Conservation (phyloP, 2,113 vertebrate genomes). For the Micronycteris hirsuta region DNA sequence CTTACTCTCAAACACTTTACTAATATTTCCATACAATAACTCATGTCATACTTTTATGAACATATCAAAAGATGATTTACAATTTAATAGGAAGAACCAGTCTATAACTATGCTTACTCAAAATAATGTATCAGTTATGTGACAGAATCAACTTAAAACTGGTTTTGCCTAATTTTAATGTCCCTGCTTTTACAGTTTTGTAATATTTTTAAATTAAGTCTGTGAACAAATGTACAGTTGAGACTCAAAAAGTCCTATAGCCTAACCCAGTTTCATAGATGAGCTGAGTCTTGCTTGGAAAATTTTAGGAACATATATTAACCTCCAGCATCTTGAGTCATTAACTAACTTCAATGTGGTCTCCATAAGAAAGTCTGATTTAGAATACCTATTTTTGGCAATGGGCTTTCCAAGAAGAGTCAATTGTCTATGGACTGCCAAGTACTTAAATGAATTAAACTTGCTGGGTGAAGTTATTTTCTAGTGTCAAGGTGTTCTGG, state of each 20-base stretch:
- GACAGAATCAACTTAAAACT: background rate
- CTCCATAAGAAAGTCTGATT: conserved; percentile 27
- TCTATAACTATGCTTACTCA: background rate
- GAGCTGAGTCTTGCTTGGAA: background rate
- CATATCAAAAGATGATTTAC: background rate
- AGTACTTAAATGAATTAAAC: conserved; percentile 62
- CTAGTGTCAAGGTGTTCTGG: conserved; percentile 62
- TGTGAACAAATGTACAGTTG: background rate
- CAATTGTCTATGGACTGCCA: conserved; percentile 45
- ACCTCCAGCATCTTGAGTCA: background rate
- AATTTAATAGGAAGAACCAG: background rate
- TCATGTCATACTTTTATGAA: background rate
- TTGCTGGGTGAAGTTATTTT: conserved; percentile 55
- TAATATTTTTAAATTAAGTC: background rate
- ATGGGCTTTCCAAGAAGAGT: conserved; percentile 49
- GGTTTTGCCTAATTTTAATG: background rate
- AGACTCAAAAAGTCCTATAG: background rate
- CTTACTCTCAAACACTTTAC: background rate
- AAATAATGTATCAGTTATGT: background rate
- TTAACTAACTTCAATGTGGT: conserved; percentile 12
- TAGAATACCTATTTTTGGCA: conserved; percentile 13
- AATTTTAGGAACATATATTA: background rate
- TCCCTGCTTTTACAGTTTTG: background rate
- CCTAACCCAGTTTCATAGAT: background rate
- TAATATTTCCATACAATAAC: background rate